Evolutionary conservation across 2,113 vertebrate species (phyloP).

Genomic region (Pelmatolapia mariae): DNA sequence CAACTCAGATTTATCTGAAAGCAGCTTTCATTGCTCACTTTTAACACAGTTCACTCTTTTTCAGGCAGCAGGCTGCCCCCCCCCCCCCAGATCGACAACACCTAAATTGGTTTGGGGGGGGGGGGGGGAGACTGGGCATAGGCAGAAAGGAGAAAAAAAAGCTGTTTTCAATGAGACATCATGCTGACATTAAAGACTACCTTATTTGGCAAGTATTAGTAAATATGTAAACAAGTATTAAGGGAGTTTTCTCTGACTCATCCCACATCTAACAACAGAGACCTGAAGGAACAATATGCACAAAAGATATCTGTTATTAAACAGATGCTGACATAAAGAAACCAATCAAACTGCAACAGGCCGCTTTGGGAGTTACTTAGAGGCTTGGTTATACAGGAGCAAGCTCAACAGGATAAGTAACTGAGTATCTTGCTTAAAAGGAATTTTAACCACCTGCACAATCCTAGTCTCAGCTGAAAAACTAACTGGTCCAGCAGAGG

Average conservation of each 20-base stretch:
- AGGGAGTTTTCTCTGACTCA: neutral
- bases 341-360: neutral
- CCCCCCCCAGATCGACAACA: neutral
- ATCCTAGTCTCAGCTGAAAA: neutral
- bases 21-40: neutral
- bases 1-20: neutral
- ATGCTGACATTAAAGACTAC: neutral
- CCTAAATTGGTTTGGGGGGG: neutral
- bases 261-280: neutral
- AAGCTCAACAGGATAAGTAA: neutral
- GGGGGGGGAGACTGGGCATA: neutral
- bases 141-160: accelerated
- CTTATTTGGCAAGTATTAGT: neutral
- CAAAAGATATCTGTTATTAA: neutral
- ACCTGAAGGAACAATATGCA: neutral
- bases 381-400: neutral
- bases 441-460: neutral
- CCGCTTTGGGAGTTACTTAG: neutral
- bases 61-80: neutral
- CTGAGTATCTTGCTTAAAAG: neutral
- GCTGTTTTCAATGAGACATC: neutral
- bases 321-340: neutral
- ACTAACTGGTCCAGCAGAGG: neutral
- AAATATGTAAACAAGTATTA: neutral
- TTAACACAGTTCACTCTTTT: neutral